phyloP scores from a whole-genome alignment of 2,797 vertebrate species.

The Numenius phaeopus region DNA sequence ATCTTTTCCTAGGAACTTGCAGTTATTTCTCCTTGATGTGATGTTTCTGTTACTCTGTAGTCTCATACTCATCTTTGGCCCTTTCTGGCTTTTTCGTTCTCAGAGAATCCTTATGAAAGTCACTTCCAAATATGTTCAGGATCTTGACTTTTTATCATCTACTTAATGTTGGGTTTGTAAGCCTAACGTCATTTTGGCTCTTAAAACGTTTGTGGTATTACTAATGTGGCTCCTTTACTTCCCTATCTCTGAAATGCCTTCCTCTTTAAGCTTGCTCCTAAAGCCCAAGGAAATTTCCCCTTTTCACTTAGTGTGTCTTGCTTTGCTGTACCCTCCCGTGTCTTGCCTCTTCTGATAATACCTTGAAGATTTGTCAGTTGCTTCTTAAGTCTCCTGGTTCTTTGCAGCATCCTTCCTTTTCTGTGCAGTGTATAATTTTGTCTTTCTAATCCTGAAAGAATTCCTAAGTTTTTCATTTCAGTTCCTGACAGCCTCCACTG shows the following conservation, averaged over 20 bases:
- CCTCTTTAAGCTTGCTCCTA: background rate
- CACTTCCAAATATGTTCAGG: background rate
- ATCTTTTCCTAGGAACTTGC: background rate
- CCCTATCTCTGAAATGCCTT: background rate
- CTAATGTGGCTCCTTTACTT: background rate
- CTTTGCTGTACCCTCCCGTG: background rate
- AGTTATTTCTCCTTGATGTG: background rate
- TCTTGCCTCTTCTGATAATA: background rate
- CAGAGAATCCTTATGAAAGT: background rate
- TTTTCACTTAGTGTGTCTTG: background rate
- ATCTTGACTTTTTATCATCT: background rate
- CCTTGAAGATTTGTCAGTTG: background rate
- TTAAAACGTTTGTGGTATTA: background rate
- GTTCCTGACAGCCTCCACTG: background rate
- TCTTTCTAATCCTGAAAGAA: conserved; percentile 7
- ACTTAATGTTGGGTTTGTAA: background rate
- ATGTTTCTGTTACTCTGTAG: background rate
- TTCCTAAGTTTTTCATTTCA: background rate
- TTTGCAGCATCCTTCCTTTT: background rate
- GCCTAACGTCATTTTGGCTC: background rate
- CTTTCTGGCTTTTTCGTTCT: background rate
- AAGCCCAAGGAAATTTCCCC: background rate
- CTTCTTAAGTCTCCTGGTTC: background rate
- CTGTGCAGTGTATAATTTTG: background rate
- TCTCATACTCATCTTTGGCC: background rate